These are phyloP conservation scores for Rosalia funebris DNA, from an alignment of 2,888 invertebrate genomes.

Conservation along the genomic window DNA sequence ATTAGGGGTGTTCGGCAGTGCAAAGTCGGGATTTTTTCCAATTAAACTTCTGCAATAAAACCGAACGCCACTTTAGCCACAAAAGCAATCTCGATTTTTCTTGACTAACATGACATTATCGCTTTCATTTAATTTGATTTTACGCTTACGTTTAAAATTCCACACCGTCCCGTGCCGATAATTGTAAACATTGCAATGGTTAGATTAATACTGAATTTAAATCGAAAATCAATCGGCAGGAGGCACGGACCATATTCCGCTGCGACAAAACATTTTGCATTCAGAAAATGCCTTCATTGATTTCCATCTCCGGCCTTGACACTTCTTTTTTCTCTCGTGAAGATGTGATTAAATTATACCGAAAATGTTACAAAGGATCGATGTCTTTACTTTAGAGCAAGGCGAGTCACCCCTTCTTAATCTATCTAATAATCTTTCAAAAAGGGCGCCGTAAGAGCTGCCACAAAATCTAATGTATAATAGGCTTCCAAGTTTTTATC, in stretches of 20 bases:
- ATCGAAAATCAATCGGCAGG: conserved; percentile 13
- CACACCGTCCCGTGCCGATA: background rate
- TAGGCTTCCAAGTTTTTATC: too few relatives aligned
- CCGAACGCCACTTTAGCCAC: background rate
- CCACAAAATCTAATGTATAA: too few relatives aligned
- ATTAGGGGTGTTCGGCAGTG: background rate
- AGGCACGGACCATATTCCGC: background rate
- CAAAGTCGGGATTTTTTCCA: background rate
- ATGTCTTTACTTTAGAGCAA: too few relatives aligned
- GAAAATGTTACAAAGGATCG: too few relatives aligned
- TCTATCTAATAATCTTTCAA: too few relatives aligned
- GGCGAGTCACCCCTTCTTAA: too few relatives aligned
- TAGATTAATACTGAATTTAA: conserved; percentile 2
- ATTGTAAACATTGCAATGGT: conserved; percentile 20
- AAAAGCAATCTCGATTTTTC: conserved; percentile 15
- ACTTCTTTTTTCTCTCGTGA: too few relatives aligned
- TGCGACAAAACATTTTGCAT: too few relatives aligned
- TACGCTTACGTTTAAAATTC: conserved; percentile 12
- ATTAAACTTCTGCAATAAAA: conserved; percentile 5
- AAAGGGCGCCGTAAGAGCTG: too few relatives aligned
- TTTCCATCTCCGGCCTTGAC: too few relatives aligned
- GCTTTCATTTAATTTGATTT: conserved; percentile 16
- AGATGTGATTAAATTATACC: too few relatives aligned
- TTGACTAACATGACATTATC: conserved; percentile 17
- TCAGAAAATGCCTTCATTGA: too few relatives aligned